Conservation (phyloP, 2,797 vertebrate genomes). For the Pseudotriccus pelzelni region DNA sequence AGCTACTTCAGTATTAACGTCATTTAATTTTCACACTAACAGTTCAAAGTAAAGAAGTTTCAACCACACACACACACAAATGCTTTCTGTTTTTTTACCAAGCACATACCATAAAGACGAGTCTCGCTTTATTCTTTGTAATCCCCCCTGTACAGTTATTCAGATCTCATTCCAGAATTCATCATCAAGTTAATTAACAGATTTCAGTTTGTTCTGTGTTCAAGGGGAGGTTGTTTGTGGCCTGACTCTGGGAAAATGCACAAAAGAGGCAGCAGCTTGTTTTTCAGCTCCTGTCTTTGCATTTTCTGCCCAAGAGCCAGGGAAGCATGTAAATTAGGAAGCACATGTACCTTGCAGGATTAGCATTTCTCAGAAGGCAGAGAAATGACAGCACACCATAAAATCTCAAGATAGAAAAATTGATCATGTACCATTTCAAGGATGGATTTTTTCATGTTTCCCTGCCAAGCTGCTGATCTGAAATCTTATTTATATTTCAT, state of each 20-base stretch:
- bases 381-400: conserved; percentile 27
- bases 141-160: background rate
- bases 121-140: background rate
- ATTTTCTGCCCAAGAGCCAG: conserved; percentile 32
- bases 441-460: background rate
- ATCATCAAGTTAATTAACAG: conserved; percentile 28
- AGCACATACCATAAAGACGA: background rate
- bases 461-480: background rate
- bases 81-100: background rate
- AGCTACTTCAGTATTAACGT: background rate
- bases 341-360: background rate
- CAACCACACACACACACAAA: background rate
- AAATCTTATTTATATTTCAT: conserved; percentile 1
- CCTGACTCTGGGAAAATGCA: conserved; percentile 45
- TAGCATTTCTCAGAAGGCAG: conserved; percentile 27
- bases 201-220: conserved; percentile 23
- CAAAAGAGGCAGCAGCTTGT: background rate
- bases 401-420: background rate
- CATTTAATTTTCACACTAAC: background rate
- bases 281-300: conserved; percentile 45
- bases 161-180: conserved; percentile 45
- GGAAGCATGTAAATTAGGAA: conserved; percentile 38
- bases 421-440: background rate
- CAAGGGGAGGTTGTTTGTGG: conserved; percentile 9
- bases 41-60: conserved; percentile 30